phyloP scores from a whole-genome alignment of 2,888 invertebrate genomes.

The Meteorus colon region DNA sequence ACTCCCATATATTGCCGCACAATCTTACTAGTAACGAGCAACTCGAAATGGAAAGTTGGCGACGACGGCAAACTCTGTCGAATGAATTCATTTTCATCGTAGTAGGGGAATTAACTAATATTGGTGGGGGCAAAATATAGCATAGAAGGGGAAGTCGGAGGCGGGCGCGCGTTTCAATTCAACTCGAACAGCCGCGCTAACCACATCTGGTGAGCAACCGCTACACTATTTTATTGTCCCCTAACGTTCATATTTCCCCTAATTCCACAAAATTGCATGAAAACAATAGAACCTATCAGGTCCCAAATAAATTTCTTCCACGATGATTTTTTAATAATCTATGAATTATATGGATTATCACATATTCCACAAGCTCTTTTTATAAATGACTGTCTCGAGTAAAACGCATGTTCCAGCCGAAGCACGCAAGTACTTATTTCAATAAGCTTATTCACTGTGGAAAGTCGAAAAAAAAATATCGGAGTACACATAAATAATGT shows the following conservation, averaged over 20 bases:
- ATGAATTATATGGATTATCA: slow-evolving; percentile 11
- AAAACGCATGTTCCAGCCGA: too few relatives aligned
- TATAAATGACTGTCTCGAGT: background rate
- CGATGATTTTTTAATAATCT: too few relatives aligned
- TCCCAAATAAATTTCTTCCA: background rate
- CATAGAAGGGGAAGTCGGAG: slow-evolving; percentile 66
- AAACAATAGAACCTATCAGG: slow-evolving; percentile 9
- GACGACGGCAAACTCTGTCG: slow-evolving; percentile 23
- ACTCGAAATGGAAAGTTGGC: background rate
- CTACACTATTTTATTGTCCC: slow-evolving; percentile 55
- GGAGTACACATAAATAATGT: background rate
- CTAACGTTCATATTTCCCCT: slow-evolving; percentile 23
- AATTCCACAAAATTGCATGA: background rate
- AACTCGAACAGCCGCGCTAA: slow-evolving; percentile 66
- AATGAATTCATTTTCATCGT: slow-evolving; percentile 35
- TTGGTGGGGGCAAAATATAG: slow-evolving; percentile 58
- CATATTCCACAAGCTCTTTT: background rate
- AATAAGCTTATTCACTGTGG: background rate
- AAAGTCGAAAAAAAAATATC: background rate
- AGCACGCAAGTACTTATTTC: too few relatives aligned
- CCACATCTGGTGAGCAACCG: slow-evolving; percentile 70
- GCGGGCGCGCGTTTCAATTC: slow-evolving; percentile 72
- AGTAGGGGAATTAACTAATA: slow-evolving; percentile 48
- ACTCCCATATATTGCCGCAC: background rate
- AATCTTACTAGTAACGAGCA: background rate